Base-by-base conservation (phyloP, 53 echinoderm and acorn worm genomes). In the Echinometra lucunter region DNA sequence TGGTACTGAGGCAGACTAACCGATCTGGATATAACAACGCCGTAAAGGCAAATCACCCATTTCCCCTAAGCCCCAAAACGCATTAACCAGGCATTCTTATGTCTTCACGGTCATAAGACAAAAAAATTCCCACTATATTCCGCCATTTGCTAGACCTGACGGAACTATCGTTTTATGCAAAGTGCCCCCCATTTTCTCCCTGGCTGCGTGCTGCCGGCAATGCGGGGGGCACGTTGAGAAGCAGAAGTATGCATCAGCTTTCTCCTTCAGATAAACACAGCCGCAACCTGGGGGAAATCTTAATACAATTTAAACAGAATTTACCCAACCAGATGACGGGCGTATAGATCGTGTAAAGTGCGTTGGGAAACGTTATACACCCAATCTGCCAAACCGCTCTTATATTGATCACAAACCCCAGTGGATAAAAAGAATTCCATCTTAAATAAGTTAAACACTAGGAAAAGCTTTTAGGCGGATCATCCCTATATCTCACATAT, bases 231-330 rank as follows among this genome's bases (percentile, higher is more conserved):
- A 85, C 85, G 85, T 85, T 53, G 49, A 28, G 19, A n/a, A 45
- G 49, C 30, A n/a, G 30, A 6, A 15, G 49, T 11, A 47, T 85
- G 85, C 85, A 85, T 85, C 49, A 85, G 85, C 49, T 85, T 85
- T 60, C 89, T 8, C 60, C 72, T 45, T 91, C 91, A 45, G 72
- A 91, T 91, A 91, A 69, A 91, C 66, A 91, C 91, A 91, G 91
- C 37, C 45, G 91, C 66, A 45, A 67, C 91, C 91, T 72, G 44
- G 72, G 91, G 91, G 91, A 91, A 66, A 91, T 91, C 67, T 69
- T 91, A 91, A 91, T 91, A 91, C 91, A 91, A 91, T 91, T 69
- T 85, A 85, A 85, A 85, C 85, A 85, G 85, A 85, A 85, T 85
- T 85, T 85, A 85, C 49, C 49, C 49, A 45, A 49, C 15, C 85